phyloP scores from a whole-genome alignment of 2,797 vertebrate species.

The Tragopan temminckii region DNA sequence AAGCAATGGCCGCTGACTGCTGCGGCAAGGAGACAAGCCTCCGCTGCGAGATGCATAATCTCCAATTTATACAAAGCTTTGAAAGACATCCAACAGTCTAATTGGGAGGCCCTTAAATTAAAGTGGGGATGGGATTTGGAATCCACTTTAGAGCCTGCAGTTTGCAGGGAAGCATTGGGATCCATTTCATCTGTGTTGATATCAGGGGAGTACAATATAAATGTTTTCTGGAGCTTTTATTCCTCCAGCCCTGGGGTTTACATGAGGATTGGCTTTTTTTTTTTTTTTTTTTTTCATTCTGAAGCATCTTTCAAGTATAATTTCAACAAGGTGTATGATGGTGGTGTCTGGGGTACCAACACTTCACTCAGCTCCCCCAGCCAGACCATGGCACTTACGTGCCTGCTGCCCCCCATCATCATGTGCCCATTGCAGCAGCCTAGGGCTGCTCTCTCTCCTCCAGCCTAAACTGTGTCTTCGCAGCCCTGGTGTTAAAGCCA shows the following conservation, averaged over 20 bases:
- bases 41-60: slow-evolving; percentile 41
- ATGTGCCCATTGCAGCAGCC: background rate
- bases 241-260: slow-evolving; percentile 44
- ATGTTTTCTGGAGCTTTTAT: slow-evolving; percentile 55
- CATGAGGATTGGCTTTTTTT: slow-evolving; percentile 22
- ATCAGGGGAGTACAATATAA: slow-evolving; percentile 49
- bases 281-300: background rate
- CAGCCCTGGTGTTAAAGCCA: background rate
- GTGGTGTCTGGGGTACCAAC: background rate
- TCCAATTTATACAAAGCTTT: slow-evolving; percentile 58
- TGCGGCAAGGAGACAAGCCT: background rate
- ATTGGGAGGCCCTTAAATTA: slow-evolving; percentile 69
- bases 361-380: background rate
- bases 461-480: background rate
- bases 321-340: background rate
- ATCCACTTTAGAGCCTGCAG: slow-evolving; percentile 65
- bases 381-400: fast-evolving
- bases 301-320: slow-evolving; percentile 17
- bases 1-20: fast-evolving
- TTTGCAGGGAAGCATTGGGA: slow-evolving; percentile 62
- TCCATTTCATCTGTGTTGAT: slow-evolving; percentile 67
- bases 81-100: slow-evolving; percentile 61
- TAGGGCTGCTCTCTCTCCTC: background rate
- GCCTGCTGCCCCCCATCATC: background rate
- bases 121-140: slow-evolving; percentile 67